These are phyloP conservation scores for Casuarius casuarius DNA, from an alignment of 2,113 vertebrate species.

Conservation along the genomic window DNA sequence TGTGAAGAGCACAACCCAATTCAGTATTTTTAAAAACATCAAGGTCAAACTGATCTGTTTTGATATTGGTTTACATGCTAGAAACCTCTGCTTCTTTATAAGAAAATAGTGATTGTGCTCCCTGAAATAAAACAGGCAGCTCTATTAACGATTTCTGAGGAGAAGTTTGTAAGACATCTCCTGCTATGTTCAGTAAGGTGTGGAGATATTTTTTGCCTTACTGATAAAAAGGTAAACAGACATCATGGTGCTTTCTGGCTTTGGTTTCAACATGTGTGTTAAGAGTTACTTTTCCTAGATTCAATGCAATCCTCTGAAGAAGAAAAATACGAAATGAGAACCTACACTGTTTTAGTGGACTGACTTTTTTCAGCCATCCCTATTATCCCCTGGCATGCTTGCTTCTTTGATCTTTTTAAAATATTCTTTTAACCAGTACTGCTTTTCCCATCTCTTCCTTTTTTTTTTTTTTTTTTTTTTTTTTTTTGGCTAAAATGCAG, in stretches of 20 bases:
- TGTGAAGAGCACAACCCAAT: neutral
- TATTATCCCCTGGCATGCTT: neutral
- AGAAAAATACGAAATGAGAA: neutral
- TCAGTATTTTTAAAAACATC: neutral
- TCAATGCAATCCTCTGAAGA: neutral
- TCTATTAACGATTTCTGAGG: neutral
- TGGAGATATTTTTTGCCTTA: neutral
- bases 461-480: too few relatives aligned
- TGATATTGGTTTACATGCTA: neutral
- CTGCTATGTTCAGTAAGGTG: neutral
- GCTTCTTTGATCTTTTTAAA: neutral
- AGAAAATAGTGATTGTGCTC: neutral
- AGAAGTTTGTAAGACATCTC: neutral
- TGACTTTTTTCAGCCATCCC: neutral
- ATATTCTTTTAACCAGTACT: neutral
- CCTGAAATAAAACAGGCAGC: neutral
- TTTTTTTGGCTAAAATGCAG: neutral
- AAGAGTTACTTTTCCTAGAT: neutral
- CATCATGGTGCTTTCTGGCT: neutral
- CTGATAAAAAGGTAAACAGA: neutral
- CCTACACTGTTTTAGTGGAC: neutral
- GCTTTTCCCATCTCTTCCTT: rapidly evolving
- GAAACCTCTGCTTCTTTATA: neutral
- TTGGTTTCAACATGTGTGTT: neutral
- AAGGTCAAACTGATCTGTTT: neutral